phyloP scores from a whole-genome alignment of 1,140 invertebrate species.

The Alviniconcha marisindica region DNA sequence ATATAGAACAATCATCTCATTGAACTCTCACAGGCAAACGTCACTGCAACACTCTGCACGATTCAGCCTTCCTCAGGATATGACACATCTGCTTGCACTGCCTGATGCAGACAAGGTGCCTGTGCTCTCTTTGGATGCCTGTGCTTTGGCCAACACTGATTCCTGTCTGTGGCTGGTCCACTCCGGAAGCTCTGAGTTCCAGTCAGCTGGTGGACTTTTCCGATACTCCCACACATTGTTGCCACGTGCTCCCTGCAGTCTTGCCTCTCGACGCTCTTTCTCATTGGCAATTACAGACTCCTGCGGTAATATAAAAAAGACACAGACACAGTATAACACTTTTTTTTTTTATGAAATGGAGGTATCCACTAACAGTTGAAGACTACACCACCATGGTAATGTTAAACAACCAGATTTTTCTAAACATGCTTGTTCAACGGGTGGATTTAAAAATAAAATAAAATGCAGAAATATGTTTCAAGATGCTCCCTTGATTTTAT shows the following conservation, averaged over 20 bases:
- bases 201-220: constrained; percentile 85
- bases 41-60: too few species aligned
- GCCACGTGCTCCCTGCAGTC: constrained; percentile 82
- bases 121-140: constrained; percentile 6
- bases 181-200: constrained; percentile 86
- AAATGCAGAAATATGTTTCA: too few species aligned
- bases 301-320: constrained; percentile 75
- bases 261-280: constrained; percentile 79
- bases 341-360: not conserved
- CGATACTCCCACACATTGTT: constrained; percentile 89
- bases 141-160: not conserved
- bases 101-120: constrained; percentile 5
- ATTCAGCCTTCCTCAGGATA: constrained; percentile 10
- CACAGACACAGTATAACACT: not conserved
- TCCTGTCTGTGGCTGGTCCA: constrained; percentile 73
- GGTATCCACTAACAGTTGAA: not conserved
- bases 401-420: too few species aligned
- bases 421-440: too few species aligned
- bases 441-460: too few species aligned
- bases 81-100: not conserved
- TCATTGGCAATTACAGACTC: constrained; percentile 84
- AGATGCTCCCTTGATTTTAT: too few species aligned
- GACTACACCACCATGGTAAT: too few species aligned
- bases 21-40: too few species aligned
- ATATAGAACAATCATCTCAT: too few species aligned